Percentiles rank a stretch among this genome's conserved stretches.
Conservation (phyloP, 1,140 invertebrate genomes). For the Homarus americanus region DNA sequence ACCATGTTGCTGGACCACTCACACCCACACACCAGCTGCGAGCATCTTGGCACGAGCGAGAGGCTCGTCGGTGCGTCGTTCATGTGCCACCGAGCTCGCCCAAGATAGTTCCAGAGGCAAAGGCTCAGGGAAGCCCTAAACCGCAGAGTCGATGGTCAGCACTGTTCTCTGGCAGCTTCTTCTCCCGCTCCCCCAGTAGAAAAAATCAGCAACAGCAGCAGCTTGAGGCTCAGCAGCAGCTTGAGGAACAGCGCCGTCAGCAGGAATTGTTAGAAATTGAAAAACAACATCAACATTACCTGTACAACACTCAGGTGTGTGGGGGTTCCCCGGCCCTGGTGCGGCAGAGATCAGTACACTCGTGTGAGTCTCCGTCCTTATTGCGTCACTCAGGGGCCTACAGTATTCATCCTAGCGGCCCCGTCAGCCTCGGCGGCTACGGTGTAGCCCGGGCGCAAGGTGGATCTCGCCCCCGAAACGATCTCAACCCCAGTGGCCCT, state of each 20-base stretch:
- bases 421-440: conserved; percentile 57
- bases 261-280: conserved; percentile 53
- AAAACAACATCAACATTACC: conserved; percentile 62
- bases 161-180: conserved; percentile 71
- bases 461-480: conserved; percentile 51
- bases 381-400: conserved; percentile 44
- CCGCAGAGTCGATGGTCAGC: conserved; percentile 73
- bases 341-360: conserved; percentile 69
- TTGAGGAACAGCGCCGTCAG: conserved; percentile 23
- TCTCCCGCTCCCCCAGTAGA: conserved; percentile 69
- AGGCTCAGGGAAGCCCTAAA: conserved; percentile 72
- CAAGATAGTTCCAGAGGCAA: conserved; percentile 26
- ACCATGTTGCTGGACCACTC: conserved; percentile 54
- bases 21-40: conserved; percentile 71
- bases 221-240: conserved; percentile 52
- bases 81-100: conserved; percentile 63
- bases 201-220: conserved; percentile 71
- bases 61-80: conserved; percentile 72
- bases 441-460: conserved; percentile 73
- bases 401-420: conserved; percentile 38
- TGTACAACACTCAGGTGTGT: conserved; percentile 59
- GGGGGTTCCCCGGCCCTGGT: conserved; percentile 65
- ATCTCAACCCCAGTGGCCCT: conserved; percentile 45
- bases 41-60: conserved; percentile 73
- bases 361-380: conserved; percentile 67